Base-by-base conservation (phyloP, 1,140 invertebrate species). In the Latrodectus geometricus region DNA sequence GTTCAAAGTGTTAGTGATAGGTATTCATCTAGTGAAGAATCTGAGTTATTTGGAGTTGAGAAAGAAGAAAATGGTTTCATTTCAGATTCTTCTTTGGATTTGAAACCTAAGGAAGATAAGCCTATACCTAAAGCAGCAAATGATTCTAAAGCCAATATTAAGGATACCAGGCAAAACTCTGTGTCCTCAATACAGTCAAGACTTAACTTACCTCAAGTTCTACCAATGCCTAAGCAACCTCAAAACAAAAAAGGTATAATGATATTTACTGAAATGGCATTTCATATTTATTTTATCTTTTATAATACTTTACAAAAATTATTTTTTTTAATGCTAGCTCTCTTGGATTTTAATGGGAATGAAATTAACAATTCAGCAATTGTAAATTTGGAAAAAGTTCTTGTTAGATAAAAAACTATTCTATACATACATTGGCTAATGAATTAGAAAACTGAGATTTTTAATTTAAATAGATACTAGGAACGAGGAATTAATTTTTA, bases 11-110 rank as follows among this genome's bases (percentile, higher is more conserved):
- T 75, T 23, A 86, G 83, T 72, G 83, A 86, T 78, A 23, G 50
- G n/a, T 65, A 49, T 78, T 86, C 83, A 0, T 86, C 83, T n/a
- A 86, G 83, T 77, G 83, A 86, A 49, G 83, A 86, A 49, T 86
- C 83, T 56, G 83, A 86, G 5, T 23, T 86, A n/a, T 86, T 86
- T 86, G 83, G 83, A 54, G 76, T 65, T n/a, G 83, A 78, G 54
- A 86, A 77, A 61, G 75, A 70, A 17, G 65, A 69, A 54, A 86
- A 86, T 72, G 83, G 66, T 61, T 77, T 78, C 35, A 61, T 70
- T 54, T 86, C 74, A 17, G 83, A 78, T 77, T 77, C 83, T 35
- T 86, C 83, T 70, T 48, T 86, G 17, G 83, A 86, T 15, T 70
- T 9, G 20, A 77, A 72, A 70, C 2, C 35, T 4, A 78, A 72